phyloP scores from a whole-genome alignment of 23 tunicate genomes.

The Ascidia mentula region DNA sequence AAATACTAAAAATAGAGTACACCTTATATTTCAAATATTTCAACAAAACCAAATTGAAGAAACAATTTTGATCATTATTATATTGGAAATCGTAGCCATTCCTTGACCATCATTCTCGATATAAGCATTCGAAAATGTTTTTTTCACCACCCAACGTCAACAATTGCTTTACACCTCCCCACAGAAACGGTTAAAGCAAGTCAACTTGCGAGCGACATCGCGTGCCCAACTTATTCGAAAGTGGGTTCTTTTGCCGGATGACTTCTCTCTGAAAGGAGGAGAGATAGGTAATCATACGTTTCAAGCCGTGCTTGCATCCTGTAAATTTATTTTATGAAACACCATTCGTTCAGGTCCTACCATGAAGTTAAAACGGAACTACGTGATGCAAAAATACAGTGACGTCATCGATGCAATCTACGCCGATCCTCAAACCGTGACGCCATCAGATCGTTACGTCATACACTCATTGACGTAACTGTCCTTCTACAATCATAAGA shows the following conservation, averaged over 20 bases:
- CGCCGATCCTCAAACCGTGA: slow-evolving; percentile 4
- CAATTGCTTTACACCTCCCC: too few species aligned
- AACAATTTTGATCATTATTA: too few species aligned
- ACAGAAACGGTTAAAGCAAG: slow-evolving; percentile 24
- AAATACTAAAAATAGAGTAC: too few species aligned
- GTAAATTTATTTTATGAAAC: background rate
- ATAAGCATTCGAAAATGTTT: too few species aligned
- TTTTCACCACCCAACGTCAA: too few species aligned
- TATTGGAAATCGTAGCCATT: too few species aligned
- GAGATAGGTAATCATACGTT: slow-evolving; percentile 37
- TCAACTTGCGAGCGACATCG: slow-evolving; percentile 48
- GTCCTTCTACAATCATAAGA: too few species aligned
- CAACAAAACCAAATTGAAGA: too few species aligned
- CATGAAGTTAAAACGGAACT: slow-evolving; percentile 19
- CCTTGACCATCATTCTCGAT: too few species aligned
- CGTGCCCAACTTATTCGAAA: slow-evolving; percentile 46
- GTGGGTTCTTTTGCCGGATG: slow-evolving; percentile 43
- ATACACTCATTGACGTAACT: background rate
- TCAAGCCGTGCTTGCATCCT: background rate
- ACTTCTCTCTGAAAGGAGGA: slow-evolving; percentile 48
- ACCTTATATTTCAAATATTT: too few species aligned
- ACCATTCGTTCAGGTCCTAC: slow-evolving; percentile 21
- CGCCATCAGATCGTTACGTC: background rate
- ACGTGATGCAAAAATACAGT: slow-evolving; percentile 19
- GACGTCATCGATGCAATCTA: slow-evolving; percentile 24